Evolutionary conservation across 2,113 vertebrate species (phyloP), one percentile per base, ranked within the genome.

Genomic region (Paralichthys olivaceus): DNA sequence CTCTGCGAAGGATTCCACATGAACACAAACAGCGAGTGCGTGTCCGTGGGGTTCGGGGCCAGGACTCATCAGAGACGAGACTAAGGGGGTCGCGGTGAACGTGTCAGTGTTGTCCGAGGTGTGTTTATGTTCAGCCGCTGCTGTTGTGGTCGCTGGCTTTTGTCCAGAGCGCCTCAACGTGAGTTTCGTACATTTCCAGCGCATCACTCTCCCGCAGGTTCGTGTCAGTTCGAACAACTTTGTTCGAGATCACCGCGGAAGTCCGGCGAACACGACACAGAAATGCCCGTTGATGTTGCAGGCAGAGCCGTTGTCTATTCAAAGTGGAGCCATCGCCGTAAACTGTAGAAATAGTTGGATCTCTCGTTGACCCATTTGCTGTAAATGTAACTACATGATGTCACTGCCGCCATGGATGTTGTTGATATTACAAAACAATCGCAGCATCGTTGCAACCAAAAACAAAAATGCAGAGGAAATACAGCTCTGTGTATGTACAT

Each of bases 101-200:
- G 13, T 28, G 19, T 0, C 40, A 28, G 20, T 14, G 20, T 49
- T 43, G 6, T 28, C 47, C 0, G 12, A 0, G 0, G 19, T 43
- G 26, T 79, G 11, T 65, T 37, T 29, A 14, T 51, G 2, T 49
- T 15, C 56, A 45, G 19, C 53, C 29, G 80, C 26, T 70, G 26
- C 13, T 67, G 9, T 67, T 51, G 73, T 62, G 12, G 28, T 75
- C 45, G 23, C 7, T 37, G 9, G 60, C 43, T 37, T 77, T 77
- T 69, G 69, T 80, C 45, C 56, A 23, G 22, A 54, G 7, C 63
- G 45, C 49, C 5, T 25, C 25, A 26, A 23, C 60, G 22, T 23
- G 34, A 55, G 56, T 34, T 73, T 68, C 1, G 23, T 43, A 14
- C 23, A 14, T 23, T 13, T 1, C 15, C 32, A 23, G 32, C 58